Conservation (phyloP, 2,113 vertebrate species). For the Rhinoptilus africanus region DNA sequence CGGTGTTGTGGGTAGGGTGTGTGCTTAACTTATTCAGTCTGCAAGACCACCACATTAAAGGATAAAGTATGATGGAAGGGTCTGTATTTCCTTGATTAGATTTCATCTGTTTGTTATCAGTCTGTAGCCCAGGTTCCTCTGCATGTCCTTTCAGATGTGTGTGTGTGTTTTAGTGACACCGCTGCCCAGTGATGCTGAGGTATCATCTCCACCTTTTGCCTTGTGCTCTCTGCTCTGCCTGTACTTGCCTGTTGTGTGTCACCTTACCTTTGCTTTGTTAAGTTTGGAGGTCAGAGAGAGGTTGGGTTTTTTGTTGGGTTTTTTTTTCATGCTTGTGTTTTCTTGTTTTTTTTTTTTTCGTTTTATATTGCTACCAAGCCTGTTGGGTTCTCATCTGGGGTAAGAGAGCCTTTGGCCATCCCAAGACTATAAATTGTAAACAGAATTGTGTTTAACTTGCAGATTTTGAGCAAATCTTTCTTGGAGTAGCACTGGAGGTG, state of each 20-base stretch:
- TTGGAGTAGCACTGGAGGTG: not conserved
- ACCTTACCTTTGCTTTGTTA: not conserved
- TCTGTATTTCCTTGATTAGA: not conserved
- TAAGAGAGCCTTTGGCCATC: not conserved
- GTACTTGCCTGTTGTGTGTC: not conserved
- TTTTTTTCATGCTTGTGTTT: not conserved
- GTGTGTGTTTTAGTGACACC: not conserved
- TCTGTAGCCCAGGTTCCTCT: not conserved
- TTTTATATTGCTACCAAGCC: not conserved
- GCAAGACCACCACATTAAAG: not conserved
- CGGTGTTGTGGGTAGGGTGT: not conserved
- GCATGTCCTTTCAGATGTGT: not conserved
- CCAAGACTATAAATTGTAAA: not conserved
- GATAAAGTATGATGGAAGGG: not conserved
- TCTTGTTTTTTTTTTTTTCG: not conserved
- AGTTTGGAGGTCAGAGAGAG: not conserved
- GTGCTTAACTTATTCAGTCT: not conserved
- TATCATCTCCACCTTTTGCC: not conserved
- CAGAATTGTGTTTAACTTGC: not conserved
- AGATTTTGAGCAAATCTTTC: slow-evolving; percentile 19
- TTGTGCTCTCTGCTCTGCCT: not conserved
- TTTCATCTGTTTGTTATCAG: not conserved
- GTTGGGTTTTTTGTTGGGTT: not conserved
- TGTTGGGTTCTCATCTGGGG: not conserved
- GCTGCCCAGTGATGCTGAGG: not conserved